Evolutionary conservation across 1,140 invertebrate species (phyloP).

Genomic region (Pachyrhynchus sulphureomaculatus): DNA sequence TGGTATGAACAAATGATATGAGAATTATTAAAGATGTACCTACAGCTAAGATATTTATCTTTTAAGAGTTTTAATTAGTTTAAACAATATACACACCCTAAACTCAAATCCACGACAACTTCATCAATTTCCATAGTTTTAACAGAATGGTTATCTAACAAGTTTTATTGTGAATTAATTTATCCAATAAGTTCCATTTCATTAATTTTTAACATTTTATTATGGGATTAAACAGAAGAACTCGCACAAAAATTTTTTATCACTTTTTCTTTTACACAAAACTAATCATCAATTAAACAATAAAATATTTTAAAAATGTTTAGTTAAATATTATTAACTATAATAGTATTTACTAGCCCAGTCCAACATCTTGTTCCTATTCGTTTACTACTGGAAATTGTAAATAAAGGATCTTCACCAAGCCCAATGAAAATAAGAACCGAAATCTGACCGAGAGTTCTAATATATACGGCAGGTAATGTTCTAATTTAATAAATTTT

Average conservation of each 20-base stretch:
- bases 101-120: slow-evolving; percentile 68
- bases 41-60: no score
- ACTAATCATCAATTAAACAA: no score
- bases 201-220: slow-evolving; percentile 11
- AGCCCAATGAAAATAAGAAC: no score
- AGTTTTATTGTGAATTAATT: slow-evolving; percentile 3
- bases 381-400: slow-evolving; percentile 36
- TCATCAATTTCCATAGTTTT: slow-evolving; percentile 61
- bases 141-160: slow-evolving; percentile 17
- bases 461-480: slow-evolving; percentile 32
- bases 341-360: background rate
- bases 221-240: background rate
- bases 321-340: no score
- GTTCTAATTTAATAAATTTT: background rate
- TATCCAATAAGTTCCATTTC: slow-evolving; percentile 19
- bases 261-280: background rate
- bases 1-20: no score
- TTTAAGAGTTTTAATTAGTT: no score
- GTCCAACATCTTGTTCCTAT: slow-evolving; percentile 31
- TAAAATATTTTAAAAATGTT: no score
- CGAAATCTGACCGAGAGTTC: no score
- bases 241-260: background rate
- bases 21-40: no score
- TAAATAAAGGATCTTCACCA: no score
- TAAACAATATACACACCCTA: slow-evolving; percentile 64